phyloP scores from a whole-genome alignment of 2,888 invertebrate genomes.

The Tyria jacobaeae region DNA sequence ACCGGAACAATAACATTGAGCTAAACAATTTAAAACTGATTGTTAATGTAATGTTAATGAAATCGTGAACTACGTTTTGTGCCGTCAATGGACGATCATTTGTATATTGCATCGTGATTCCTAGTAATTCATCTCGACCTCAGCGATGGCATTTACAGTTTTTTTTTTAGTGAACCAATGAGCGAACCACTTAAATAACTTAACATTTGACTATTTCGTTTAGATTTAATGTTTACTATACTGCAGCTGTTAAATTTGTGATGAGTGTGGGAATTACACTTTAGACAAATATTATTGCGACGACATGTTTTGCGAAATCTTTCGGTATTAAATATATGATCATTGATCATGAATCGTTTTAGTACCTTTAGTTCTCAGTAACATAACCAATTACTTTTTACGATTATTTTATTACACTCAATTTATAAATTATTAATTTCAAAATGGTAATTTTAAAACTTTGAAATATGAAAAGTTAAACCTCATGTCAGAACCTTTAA shows the following conservation, averaged over 20 bases:
- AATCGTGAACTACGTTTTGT: constrained; percentile 34
- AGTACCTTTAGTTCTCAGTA: neutral
- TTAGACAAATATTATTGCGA: constrained; percentile 17
- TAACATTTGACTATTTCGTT: constrained; percentile 35
- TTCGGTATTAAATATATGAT: constrained; percentile 2
- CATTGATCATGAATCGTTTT: constrained; percentile 2
- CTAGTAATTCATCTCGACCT: constrained; percentile 39
- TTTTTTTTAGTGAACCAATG: constrained; percentile 35
- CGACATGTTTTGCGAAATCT: constrained; percentile 19
- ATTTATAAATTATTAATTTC: neutral
- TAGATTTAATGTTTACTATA: constrained; percentile 33
- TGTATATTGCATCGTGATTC: constrained; percentile 22
- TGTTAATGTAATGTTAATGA: constrained; percentile 34
- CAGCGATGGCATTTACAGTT: constrained; percentile 42
- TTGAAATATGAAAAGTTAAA: neutral
- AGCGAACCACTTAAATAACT: constrained; percentile 33
- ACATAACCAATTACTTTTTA: constrained; percentile 7
- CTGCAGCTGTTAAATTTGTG: constrained; percentile 23
- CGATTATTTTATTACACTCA: neutral
- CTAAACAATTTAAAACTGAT: constrained; percentile 15
- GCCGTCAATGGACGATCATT: constrained; percentile 26
- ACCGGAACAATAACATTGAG: constrained; percentile 34
- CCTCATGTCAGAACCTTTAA: neutral
- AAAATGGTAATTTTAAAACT: neutral
- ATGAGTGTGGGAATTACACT: constrained; percentile 41